Conservation (phyloP, 2,113 vertebrate species). For the Pedionomus torquatus region DNA sequence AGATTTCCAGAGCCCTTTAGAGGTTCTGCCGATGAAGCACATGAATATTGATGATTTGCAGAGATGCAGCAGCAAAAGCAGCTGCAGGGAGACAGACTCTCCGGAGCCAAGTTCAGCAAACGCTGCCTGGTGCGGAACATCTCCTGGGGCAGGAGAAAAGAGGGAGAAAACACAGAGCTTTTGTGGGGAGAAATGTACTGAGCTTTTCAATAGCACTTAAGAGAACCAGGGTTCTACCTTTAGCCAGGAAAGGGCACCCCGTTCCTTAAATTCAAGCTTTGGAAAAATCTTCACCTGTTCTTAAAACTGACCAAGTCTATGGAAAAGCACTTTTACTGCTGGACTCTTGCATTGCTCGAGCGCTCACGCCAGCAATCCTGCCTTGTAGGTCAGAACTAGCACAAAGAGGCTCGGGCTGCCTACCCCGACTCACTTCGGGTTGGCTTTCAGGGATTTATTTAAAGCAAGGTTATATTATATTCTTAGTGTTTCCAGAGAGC, state of each 20-base stretch:
- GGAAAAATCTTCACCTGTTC: background rate
- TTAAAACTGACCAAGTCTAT: rapidly evolving
- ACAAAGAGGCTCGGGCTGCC: background rate
- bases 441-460: background rate
- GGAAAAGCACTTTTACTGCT: background rate
- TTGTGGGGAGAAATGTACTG: rapidly evolving
- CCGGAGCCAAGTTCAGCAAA: background rate
- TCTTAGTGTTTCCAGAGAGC: background rate
- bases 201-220: background rate
- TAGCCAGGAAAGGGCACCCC: background rate
- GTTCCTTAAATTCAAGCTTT: background rate
- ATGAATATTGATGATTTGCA: background rate
- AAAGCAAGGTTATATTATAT: background rate
- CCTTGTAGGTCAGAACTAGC: background rate
- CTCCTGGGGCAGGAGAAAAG: background rate
- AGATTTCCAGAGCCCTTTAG: background rate
- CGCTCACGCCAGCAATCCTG: background rate
- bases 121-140: background rate
- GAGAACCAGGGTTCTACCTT: rapidly evolving
- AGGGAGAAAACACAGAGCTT: background rate
- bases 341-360: background rate
- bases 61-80: background rate
- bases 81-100: background rate
- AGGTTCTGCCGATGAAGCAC: background rate
- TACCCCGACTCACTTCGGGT: background rate